Percentiles rank a stretch among this genome's conserved stretches.
These are phyloP conservation scores for Lysandra bellargus DNA, from an alignment of 2,888 invertebrate genomes.

Conservation along the genomic window DNA sequence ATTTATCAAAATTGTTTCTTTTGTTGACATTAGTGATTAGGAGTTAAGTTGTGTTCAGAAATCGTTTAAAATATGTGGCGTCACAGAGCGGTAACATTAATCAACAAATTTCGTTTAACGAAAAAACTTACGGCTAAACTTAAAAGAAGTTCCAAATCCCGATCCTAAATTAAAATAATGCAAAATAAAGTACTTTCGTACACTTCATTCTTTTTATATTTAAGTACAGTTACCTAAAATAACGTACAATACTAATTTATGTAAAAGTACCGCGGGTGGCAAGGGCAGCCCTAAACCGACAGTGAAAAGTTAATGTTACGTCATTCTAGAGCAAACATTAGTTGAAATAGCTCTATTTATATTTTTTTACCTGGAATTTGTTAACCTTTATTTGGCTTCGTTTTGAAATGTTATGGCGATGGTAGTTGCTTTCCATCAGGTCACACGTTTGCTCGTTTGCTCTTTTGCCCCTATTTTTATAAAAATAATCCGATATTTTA, in stretches of 20 bases:
- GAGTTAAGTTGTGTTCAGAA: neutral
- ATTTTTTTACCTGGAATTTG: neutral
- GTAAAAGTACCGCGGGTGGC: neutral
- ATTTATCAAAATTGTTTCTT: neutral
- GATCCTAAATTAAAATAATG: no score
- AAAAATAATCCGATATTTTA: no score
- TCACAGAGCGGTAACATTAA: no score
- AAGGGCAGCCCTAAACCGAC: neutral
- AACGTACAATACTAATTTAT: neutral
- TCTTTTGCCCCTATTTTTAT: no score
- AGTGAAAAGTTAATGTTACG: conserved; percentile 3
- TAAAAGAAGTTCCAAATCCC: no score
- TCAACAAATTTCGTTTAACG: no score
- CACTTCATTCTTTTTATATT: no score
- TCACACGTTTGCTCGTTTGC: no score
- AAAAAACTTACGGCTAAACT: no score
- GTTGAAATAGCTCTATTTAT: neutral
- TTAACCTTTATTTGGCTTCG: neutral
- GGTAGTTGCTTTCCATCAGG: no score
- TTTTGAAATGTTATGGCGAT: neutral
- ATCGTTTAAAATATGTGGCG: neutral
- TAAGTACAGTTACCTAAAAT: neutral
- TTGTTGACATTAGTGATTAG: neutral
- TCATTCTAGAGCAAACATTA: conserved; percentile 2
- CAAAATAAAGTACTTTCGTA: neutral